These are phyloP conservation scores for Nasua narica DNA, from an alignment of 2,797 vertebrate genomes.

Conservation along the genomic window DNA sequence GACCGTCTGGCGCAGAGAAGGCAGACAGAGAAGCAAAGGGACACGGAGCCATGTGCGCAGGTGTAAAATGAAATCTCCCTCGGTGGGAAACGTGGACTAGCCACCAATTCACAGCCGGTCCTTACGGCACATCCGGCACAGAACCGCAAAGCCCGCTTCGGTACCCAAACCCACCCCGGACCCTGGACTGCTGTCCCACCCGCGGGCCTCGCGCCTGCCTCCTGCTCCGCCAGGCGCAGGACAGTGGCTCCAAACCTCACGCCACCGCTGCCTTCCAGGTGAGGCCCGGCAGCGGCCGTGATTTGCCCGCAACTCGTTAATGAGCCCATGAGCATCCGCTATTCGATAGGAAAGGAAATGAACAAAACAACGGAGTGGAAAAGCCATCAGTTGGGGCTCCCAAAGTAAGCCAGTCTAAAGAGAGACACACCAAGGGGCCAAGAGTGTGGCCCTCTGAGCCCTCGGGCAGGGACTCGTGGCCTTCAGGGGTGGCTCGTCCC, in stretches of 20 bases:
- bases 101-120: not conserved
- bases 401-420: not conserved
- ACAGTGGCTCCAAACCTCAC: not conserved
- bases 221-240: not conserved
- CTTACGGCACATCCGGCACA: not conserved
- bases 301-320: not conserved
- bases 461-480: not conserved
- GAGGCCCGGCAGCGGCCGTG: not conserved
- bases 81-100: not conserved
- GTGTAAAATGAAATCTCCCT: not conserved
- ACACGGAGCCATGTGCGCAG: not conserved
- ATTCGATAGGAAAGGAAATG: not conserved
- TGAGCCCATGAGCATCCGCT: not conserved
- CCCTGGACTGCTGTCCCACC: not conserved
- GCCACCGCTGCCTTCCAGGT: too few relatives aligned
- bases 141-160: not conserved
- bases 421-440: not conserved
- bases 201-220: not conserved
- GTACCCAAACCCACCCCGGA: not conserved
- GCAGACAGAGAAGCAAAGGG: not conserved
- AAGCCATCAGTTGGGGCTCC: not conserved
- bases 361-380: not conserved
- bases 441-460: not conserved
- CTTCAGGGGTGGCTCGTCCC: not conserved
- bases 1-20: rapidly evolving